A percentile compares a stretch with the other conserved stretches of the same genome.
These are phyloP conservation scores for Ceratoteleas bidentatus DNA, from an alignment of 1,140 invertebrate species.

Conservation along the genomic window DNA sequence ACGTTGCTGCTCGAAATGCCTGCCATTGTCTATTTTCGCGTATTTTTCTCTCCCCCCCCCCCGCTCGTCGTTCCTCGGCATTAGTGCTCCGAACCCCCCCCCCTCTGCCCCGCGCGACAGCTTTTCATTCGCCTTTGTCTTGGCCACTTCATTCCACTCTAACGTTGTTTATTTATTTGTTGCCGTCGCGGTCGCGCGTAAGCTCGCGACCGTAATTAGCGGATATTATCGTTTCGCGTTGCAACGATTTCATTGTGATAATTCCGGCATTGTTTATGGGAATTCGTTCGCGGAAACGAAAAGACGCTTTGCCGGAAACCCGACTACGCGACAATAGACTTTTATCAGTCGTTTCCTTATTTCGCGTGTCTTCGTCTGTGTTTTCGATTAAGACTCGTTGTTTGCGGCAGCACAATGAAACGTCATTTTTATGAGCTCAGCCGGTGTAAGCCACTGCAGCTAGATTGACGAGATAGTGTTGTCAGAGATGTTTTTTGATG, in stretches of 20 bases:
- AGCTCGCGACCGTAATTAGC: constrained; percentile 17
- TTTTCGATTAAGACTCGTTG: too few species aligned
- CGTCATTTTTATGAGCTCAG: too few species aligned
- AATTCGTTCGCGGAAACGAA: constrained; percentile 7
- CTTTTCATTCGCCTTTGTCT: constrained; percentile 15
- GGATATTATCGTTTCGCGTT: constrained; percentile 32
- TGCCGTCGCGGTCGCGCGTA: constrained; percentile 1
- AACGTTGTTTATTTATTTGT: constrained; percentile 15
- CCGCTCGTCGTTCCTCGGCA: neutral
- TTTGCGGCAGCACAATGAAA: too few species aligned
- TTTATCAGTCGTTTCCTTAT: too few species aligned
- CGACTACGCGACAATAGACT: too few species aligned
- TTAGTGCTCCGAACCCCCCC: neutral
- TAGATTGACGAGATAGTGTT: too few species aligned
- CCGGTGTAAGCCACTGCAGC: too few species aligned
- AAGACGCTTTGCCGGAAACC: neutral
- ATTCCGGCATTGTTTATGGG: constrained; percentile 3
- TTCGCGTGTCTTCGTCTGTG: too few species aligned
- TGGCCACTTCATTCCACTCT: constrained; percentile 7
- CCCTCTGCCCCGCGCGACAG: constrained; percentile 3
- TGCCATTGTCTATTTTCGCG: constrained; percentile 56
- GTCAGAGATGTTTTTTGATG: too few species aligned
- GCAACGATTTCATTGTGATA: constrained; percentile 18
- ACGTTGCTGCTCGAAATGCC: constrained; percentile 55
- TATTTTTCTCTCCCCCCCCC: constrained; percentile 26